A percentile compares a stretch with the other conserved stretches of the same genome.
Evolutionary conservation across 2,113 vertebrate species (phyloP).

Genomic region (Australoheros scitulus): DNA sequence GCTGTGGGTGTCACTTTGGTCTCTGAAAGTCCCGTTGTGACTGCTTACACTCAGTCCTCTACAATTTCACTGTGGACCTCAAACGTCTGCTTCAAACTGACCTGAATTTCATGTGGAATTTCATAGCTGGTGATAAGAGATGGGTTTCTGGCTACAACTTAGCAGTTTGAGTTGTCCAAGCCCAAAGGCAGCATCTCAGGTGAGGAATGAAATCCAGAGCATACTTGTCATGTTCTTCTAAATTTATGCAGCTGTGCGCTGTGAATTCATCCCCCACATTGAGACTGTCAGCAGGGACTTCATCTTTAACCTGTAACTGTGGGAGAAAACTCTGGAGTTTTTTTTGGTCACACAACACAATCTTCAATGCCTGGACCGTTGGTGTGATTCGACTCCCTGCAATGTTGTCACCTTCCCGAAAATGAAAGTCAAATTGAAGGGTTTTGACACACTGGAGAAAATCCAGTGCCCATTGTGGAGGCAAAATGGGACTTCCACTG

Average conservation of each 20-base stretch:
- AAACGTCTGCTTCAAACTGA: background rate
- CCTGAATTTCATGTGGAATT: background rate
- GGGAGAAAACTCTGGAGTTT: background rate
- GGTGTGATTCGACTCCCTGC: background rate
- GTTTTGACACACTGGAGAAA: background rate
- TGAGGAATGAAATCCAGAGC: background rate
- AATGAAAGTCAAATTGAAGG: background rate
- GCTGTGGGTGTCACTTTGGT: background rate
- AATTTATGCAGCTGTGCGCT: background rate
- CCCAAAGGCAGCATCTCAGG: background rate
- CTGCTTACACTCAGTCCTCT: background rate
- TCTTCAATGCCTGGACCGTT: background rate
- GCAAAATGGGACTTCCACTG: background rate
- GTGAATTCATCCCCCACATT: background rate
- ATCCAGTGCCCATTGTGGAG: background rate
- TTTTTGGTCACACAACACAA: background rate
- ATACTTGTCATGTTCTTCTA: background rate
- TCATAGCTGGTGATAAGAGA: background rate
- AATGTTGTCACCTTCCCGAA: background rate
- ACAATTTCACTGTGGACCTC: background rate
- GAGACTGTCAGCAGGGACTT: fast-evolving
- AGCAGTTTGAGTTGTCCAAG: background rate
- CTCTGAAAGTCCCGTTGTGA: background rate
- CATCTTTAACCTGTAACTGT: background rate
- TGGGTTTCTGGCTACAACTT: fast-evolving